Conservation (phyloP, 2,888 invertebrate species). For the Epirrhoe alternata region DNA sequence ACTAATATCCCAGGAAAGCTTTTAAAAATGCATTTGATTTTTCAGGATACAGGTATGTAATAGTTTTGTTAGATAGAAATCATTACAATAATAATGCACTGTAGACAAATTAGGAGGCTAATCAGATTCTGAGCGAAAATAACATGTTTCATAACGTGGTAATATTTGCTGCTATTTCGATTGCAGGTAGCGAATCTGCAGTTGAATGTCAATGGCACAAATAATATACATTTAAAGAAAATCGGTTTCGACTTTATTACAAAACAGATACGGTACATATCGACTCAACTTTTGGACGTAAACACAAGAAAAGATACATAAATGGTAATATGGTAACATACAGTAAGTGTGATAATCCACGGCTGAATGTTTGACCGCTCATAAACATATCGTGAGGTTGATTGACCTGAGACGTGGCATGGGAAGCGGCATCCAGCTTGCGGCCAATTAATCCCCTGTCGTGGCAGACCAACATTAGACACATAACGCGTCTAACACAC, state of each 20-base stretch:
- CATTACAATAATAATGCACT: constrained; percentile 13
- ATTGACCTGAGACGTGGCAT: constrained; percentile 56
- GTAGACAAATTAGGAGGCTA: constrained; percentile 37
- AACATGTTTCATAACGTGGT: constrained; percentile 48
- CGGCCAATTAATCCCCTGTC: constrained; percentile 54
- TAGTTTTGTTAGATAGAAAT: background rate
- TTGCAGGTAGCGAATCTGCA: constrained; percentile 55
- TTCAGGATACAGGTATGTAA: background rate
- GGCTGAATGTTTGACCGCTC: constrained; percentile 48
- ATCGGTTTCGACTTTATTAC: constrained; percentile 50
- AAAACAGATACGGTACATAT: constrained; percentile 27
- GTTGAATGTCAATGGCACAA: constrained; percentile 77
- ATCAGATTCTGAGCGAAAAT: constrained; percentile 49
- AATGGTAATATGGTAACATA: constrained; percentile 12
- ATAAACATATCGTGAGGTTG: constrained; percentile 68
- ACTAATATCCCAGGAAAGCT: too few species aligned
- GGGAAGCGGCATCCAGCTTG: constrained; percentile 52
- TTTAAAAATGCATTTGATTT: background rate
- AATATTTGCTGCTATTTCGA: constrained; percentile 66
- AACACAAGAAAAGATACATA: constrained; percentile 16
- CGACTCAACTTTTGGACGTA: constrained; percentile 17
- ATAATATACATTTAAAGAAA: constrained; percentile 46
- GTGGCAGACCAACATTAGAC: constrained; percentile 49
- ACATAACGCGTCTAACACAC: constrained; percentile 41
- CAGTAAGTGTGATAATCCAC: background rate